Base-by-base conservation (phyloP, 2,797 vertebrate species). In the Phataginus tricuspis region DNA sequence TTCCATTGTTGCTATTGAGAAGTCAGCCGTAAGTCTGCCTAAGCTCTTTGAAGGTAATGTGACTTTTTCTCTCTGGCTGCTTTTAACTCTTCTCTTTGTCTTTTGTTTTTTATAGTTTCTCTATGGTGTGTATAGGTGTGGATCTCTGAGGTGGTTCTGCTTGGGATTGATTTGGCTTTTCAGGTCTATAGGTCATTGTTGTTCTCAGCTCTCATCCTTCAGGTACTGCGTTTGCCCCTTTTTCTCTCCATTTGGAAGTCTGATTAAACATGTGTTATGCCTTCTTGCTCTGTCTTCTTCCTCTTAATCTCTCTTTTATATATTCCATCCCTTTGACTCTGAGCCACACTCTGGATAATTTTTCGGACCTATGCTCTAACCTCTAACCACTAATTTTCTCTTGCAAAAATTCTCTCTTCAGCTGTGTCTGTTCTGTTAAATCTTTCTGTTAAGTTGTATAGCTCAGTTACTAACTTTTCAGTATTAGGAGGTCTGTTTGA, bases 1-100 rank as follows among this genome's bases (percentile, higher is more conserved):
- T 94, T 82, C 94, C 89, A 45, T 51, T 86, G 68, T 74, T 88
- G 88, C 37, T 72, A 55, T 90, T 72, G 88, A 79, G 75, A 90
- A 86, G 84, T 93, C 68, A 91, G 79, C 85, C 29, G 3, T 94
- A 69, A 79, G 31, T 80, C 93, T 82, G 5, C 94, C 84, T 88
- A 72, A 86, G 31, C 49, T 85, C 39, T 93, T 61, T n/a, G 79
- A 88, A 92, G 82, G 88, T 34, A 23, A 64, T 27, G 16, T 15
- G n/a, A 55, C 64, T 59, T 90, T 72, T 88, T 61, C 51, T 61
- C 34, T 75, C 88, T 78, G n/a, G 45, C 69, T 85, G 21, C 29
- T 61, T 91, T 78, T 63, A 45, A 53, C 25, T 91, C 66, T 79
- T 90, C 21, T 82, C 49, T 87, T 42, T 61, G 1, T 75, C 27